Percentiles rank a stretch among this genome's conserved stretches.
phyloP scores from a whole-genome alignment of 2,113 vertebrate genomes.

The Solea senegalensis region DNA sequence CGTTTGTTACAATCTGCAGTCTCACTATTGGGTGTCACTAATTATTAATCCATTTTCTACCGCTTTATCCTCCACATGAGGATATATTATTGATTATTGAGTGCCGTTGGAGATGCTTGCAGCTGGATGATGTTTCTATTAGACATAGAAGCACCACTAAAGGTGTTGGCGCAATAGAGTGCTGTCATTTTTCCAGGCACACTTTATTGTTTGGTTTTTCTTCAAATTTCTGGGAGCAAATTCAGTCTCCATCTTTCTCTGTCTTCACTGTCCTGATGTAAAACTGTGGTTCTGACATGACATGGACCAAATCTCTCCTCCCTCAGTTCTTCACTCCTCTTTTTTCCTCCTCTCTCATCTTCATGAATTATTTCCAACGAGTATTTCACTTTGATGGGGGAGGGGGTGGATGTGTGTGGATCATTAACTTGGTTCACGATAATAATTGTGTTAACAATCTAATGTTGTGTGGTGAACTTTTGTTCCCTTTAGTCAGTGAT shows the following conservation, averaged over 20 bases:
- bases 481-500: constrained; percentile 12
- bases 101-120: not conserved
- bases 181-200: constrained; percentile 2
- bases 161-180: not conserved
- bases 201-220: too few relatives aligned
- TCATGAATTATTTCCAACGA: constrained; percentile 59
- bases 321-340: constrained; percentile 16
- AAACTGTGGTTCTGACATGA: not conserved
- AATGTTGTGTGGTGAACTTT: constrained; percentile 14
- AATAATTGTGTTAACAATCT: constrained; percentile 36
- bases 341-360: constrained; percentile 25
- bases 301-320: not conserved
- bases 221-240: too few relatives aligned
- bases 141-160: not conserved
- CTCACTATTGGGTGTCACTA: too few relatives aligned
- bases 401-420: not conserved
- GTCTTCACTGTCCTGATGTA: not conserved
- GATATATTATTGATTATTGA: not conserved
- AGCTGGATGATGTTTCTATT: not conserved
- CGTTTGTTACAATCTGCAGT: too few relatives aligned
- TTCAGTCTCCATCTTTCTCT: not conserved
- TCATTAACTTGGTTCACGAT: constrained; percentile 11
- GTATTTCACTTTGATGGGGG: constrained; percentile 34
- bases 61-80: too few relatives aligned
- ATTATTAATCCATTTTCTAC: too few relatives aligned